These are phyloP conservation scores for Marisa cornuarietis DNA, from an alignment of 1,140 invertebrate species.

Conservation along the genomic window DNA sequence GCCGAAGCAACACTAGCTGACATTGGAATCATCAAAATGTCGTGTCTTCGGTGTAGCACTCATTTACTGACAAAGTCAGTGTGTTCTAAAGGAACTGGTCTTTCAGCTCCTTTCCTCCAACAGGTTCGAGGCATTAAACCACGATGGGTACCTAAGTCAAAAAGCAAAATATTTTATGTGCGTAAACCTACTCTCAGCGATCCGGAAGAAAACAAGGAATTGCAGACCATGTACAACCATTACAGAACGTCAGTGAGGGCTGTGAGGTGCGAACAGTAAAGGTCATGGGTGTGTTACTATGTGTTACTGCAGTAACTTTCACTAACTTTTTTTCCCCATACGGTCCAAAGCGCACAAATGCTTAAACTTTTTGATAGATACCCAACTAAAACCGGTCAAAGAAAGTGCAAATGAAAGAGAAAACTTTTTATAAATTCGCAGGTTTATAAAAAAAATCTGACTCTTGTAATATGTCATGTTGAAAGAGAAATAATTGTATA, in stretches of 20 bases:
- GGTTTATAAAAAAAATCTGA: too few species aligned
- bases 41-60: neutral
- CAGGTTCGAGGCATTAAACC: slow-evolving; percentile 44
- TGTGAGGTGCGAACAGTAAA: slow-evolving; percentile 30
- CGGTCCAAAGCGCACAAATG: too few species aligned
- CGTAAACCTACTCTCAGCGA: slow-evolving; percentile 45
- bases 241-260: slow-evolving; percentile 42
- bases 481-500: too few species aligned
- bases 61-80: neutral
- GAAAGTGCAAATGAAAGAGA: too few species aligned
- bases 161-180: slow-evolving; percentile 48
- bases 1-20: neutral
- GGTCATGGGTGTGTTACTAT: too few species aligned
- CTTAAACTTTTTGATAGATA: too few species aligned
- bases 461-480: too few species aligned
- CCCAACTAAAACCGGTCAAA: too few species aligned
- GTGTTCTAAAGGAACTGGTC: neutral
- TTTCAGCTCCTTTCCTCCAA: slow-evolving; percentile 15
- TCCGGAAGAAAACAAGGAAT: slow-evolving; percentile 34
- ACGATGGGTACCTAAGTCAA: slow-evolving; percentile 41
- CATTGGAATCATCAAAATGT: neutral
- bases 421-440: too few species aligned
- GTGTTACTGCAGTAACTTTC: too few species aligned
- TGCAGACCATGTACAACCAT: slow-evolving; percentile 26
- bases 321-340: too few species aligned